A percentile compares a stretch with the other conserved stretches of the same genome.
Conservation (phyloP, 2,888 invertebrate species). For the Allolobophora icterica region DNA sequence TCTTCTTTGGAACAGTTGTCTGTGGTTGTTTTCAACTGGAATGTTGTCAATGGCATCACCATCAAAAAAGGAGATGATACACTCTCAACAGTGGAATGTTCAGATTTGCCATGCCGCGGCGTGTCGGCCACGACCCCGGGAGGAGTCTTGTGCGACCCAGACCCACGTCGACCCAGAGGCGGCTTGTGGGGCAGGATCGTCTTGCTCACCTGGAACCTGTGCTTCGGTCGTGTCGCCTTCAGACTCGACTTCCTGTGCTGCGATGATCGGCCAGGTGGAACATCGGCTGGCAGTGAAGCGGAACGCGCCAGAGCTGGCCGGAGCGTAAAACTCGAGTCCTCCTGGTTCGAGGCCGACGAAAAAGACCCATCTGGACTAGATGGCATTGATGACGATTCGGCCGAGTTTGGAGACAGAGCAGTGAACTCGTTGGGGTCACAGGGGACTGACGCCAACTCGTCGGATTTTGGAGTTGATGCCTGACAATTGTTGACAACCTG, state of each 20-base stretch:
- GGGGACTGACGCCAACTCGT: not conserved
- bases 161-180: not conserved
- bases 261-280: not conserved
- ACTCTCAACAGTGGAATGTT: not conserved
- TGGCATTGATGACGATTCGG: not conserved
- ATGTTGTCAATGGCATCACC: not conserved
- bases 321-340: not conserved
- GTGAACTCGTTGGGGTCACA: not conserved
- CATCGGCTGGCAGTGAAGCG: not conserved
- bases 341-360: not conserved
- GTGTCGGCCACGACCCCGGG: not conserved
- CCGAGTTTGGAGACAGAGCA: not conserved
- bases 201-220: constrained; percentile 22
- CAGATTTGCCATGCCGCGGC: not conserved
- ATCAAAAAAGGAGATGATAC: not conserved
- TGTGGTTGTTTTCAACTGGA: not conserved
- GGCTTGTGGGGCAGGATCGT: not conserved
- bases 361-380: not conserved
- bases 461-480: not conserved
- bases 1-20: too few species aligned
- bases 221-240: not conserved
- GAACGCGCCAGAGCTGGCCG: not conserved
- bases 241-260: not conserved
- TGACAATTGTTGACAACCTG: too few species aligned
- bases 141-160: not conserved